Base-by-base conservation (phyloP, 1,140 invertebrate species). In the Drosophila chauvacae region DNA sequence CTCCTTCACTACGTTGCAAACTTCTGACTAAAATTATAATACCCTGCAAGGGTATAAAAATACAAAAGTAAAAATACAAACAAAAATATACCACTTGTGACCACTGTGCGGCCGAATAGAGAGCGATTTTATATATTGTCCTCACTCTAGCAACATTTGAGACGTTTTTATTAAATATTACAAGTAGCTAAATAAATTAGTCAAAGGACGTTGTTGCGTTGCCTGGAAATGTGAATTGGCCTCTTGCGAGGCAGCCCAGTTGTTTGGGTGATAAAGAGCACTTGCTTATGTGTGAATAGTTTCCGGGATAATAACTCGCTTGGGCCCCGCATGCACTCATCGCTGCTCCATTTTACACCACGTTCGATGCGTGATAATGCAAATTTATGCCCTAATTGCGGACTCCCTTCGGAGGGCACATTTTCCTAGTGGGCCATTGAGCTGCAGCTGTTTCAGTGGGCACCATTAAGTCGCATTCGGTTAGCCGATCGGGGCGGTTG, bases 331-430 rank as follows among this genome's bases (percentile, higher is more conserved):
- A 11, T 53, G 18, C 50, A 53, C 23, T 37, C 28, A 13, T 33
- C 4, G 16, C 41, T 45, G 28, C 7, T 37, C 18, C 37, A 33
- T 42, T 41, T 60, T 26, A 16, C 58, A 63, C 77, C 65, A 62
- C 63, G 42, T 51, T 41, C 66, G 48, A 69, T 69, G 58, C 62
- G 68, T 70, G 68, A 69, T 77, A 90, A 78, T 91, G 85, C 60
- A 71, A 87, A 72, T 78, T 82, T 91, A 77, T 78, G 70, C 80
- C 73, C 75, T 83, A 87, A 90, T 91, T 83, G 87, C 66, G 62
- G 69, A 64, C 69, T 60, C 64, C 68, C 59, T 30, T 50, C 44
- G 33, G 60, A 23, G 45, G 30, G 44, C 47, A 64, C 61, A 58
- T 63, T 59, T 70, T 70, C 28, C 56, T 37, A 10, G 47, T 57